These are phyloP conservation scores for Scatophagus argus DNA, from an alignment of 2,113 vertebrate species.

Conservation along the genomic window DNA sequence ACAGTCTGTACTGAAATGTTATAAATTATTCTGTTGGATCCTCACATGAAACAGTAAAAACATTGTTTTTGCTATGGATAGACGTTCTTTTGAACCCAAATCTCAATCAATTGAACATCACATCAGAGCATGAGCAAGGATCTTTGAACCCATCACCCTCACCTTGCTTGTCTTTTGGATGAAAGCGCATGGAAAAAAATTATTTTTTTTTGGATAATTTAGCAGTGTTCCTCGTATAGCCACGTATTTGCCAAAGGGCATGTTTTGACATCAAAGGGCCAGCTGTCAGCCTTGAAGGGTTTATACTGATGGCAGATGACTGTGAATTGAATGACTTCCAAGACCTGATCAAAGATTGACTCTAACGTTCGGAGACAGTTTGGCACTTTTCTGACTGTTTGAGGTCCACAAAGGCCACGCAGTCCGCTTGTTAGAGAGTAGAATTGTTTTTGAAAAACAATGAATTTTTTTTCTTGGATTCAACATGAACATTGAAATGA, in stretches of 20 bases:
- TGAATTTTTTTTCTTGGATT: neutral
- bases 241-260: conserved; percentile 78
- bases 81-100: conserved; percentile 69
- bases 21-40: conserved; percentile 72
- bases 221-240: conserved; percentile 51
- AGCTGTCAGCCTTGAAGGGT: conserved; percentile 77
- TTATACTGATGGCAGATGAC: conserved; percentile 68
- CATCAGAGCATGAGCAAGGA: conserved; percentile 47
- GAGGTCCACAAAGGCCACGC: conserved; percentile 42
- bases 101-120: conserved; percentile 66
- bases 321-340: conserved; percentile 72
- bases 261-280: conserved; percentile 83
- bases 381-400: conserved; percentile 40
- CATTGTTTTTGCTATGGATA: conserved; percentile 30
- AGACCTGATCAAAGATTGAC: conserved; percentile 77
- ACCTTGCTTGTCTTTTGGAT: conserved; percentile 73
- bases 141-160: conserved; percentile 63
- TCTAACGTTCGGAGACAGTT: conserved; percentile 58
- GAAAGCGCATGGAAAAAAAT: conserved; percentile 65
- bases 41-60: conserved; percentile 44
- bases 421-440: conserved; percentile 21
- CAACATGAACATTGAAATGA: neutral
- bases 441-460: neutral
- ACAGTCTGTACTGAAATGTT: conserved; percentile 20
- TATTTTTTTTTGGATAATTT: conserved; percentile 71